Evolutionary conservation across 2,888 invertebrate genomes (phyloP), one percentile per base, ranked within the genome.

Genomic region (Argyresthia goedartella): DNA sequence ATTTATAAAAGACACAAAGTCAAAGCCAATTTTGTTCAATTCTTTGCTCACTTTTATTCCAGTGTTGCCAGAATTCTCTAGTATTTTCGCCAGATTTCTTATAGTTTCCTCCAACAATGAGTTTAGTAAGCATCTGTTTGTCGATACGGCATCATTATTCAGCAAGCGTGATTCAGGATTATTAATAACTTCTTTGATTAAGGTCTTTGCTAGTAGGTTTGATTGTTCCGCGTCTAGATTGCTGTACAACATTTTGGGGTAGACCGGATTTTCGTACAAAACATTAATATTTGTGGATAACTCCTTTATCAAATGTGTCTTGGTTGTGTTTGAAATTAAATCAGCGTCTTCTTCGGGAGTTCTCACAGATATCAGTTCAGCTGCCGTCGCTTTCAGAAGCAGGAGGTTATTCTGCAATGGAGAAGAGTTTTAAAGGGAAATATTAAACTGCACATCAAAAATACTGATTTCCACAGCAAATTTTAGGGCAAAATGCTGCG

Each of bases 391-490:
- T 68, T 82, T 85, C 8, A 73, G 59, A 6, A 80, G 60, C 0
- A 81, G 66, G 1, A 86, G 57, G 10, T 76, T 67, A 52, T 79
- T 66, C 86, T 86, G 76, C 48, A 55, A 85, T 48, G 3, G 15
- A 35, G 35, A 36, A n/a, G 14, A 6, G 8, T 6, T 44, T 44
- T 44, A 14, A 44, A 1, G 14, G 9, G 8, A n/a, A n/a, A 6
- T n/a, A 47, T 47, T n/a, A n/a, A n/a, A n/a, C n/a, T n/a, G n/a
- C n/a, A n/a, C n/a, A n/a, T n/a, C n/a, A n/a, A n/a, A n/a, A n/a
- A n/a, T n/a, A n/a, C n/a, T n/a, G n/a, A n/a, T n/a, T n/a, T n/a
- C n/a, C n/a, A n/a, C n/a, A n/a, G n/a, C n/a, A n/a, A n/a, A n/a
- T n/a, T n/a, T n/a, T n/a, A n/a, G n/a, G n/a, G n/a, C n/a, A n/a